Base-by-base conservation (phyloP, 2,797 vertebrate species). In the Rhinichthys osculus region DNA sequence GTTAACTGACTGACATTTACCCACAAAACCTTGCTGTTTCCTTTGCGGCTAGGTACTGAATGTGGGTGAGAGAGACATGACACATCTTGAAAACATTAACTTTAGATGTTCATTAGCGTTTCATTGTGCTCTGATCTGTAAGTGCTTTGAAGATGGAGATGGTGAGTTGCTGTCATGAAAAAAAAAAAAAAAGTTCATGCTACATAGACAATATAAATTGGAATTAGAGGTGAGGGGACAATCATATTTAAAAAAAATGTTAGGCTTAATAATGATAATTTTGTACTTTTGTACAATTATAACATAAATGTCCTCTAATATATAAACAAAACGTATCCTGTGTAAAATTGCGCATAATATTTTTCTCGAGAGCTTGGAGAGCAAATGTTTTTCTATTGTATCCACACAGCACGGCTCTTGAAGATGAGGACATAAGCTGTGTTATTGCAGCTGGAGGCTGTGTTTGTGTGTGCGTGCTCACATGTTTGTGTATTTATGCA, bases 401-500 rank as follows among this genome's bases (percentile, higher is more conserved):
- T 42, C 17, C 11, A 3, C 64, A 81, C 47, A 81, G 64, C 79
- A 70, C 8, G 30, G 3, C 50, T 70, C n/a, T 79, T 30, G 4
- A 47, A 81, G 57, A 85, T 64, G 52, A 62, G 27, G 42, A 40
- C n/a, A 40, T 13, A 72, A 62, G 38, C 66, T 44, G 17, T 72
- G 59, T 21, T n/a, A 40, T 38, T 54, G 52, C 30, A 77, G 71
- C 72, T 72, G 74, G 40, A 83, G 74, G 42, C 52, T 64, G 35
- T 85, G 17, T 80, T 14, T 66, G 27, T 82, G 57, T 83, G 50
- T 69, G 62, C 52, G 67, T 71, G 67, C 19, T 1, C 27, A 1
- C 27, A 16, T 85, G 71, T 83, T 77, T 73, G 27, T 78, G 59
- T 72, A 35, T 85, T 84, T 78, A 71, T 85, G 9, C 74, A 44